Evolutionary conservation across 92 coral and sea anemone species (phyloP).

Genomic region (Porites divaricata): DNA sequence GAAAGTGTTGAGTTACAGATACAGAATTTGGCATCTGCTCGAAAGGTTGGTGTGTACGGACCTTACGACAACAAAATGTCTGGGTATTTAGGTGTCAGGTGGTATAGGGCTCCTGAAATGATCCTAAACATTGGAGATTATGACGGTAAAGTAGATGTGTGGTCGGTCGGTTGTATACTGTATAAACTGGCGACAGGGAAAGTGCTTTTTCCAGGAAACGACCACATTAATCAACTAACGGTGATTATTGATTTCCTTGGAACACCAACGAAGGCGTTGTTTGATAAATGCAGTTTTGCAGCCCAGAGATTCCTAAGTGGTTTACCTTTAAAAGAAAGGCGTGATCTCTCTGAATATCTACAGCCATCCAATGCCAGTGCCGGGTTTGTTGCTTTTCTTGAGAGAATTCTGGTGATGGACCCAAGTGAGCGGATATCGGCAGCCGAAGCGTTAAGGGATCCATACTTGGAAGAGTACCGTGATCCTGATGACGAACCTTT

Average conservation of each 20-base stretch:
- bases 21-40: conserved; percentile 6
- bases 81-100: conserved; percentile 6
- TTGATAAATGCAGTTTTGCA: not conserved
- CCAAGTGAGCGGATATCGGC: conserved; percentile 6
- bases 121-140: not conserved
- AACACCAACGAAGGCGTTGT: not conserved
- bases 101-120: conserved; percentile 6
- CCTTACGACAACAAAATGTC: not conserved
- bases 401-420: conserved; percentile 14
- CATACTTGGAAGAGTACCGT: not conserved
- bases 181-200: conserved; percentile 8
- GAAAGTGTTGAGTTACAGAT: not conserved
- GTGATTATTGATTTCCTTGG: conserved; percentile 4
- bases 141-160: conserved; percentile 2
- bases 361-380: not conserved
- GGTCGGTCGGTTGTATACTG: conserved; percentile 16
- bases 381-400: conserved; percentile 10
- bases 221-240: conserved; percentile 1
- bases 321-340: conserved; percentile 6
- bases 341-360: conserved; percentile 11
- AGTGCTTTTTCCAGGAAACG: conserved; percentile 14
- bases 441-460: conserved; percentile 5
- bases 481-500: conserved; percentile 6
- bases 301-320: conserved; percentile 6
- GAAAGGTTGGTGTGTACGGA: not conserved